Conservation (phyloP, 1,140 invertebrate genomes). For the Charaxes varanes region DNA sequence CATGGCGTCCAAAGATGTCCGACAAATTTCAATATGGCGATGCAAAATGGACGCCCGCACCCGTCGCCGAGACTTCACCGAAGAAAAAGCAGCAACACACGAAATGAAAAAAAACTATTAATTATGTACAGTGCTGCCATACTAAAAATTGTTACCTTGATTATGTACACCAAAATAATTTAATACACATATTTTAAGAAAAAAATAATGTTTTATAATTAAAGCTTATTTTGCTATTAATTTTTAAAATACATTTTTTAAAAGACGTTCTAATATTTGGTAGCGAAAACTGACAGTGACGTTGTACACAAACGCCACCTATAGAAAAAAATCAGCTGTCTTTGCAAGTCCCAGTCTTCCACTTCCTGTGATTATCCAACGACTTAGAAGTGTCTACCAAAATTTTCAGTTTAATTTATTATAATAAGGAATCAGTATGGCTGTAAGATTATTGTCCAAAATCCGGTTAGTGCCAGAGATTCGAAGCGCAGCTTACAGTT, state of each 20-base stretch:
- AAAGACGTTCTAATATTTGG: not conserved
- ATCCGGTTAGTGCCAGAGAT: constrained; percentile 54
- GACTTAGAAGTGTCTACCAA: constrained; percentile 23
- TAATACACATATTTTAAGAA: too few relatives aligned
- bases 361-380: constrained; percentile 69
- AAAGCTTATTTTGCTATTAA: too few relatives aligned
- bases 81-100: constrained; percentile 41
- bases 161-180: not conserved
- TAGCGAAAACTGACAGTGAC: constrained; percentile 5
- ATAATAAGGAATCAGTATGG: constrained; percentile 36
- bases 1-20: constrained; percentile 76
- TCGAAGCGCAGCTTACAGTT: constrained; percentile 37
- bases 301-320: constrained; percentile 31
- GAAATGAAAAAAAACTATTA: constrained; percentile 24
- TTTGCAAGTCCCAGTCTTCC: constrained; percentile 34
- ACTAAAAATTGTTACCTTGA: constrained; percentile 11
- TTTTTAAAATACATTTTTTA: too few relatives aligned
- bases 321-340: constrained; percentile 17
- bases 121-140: constrained; percentile 32
- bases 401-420: constrained; percentile 8
- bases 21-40: constrained; percentile 75
- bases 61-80: constrained; percentile 34
- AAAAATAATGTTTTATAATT: too few relatives aligned
- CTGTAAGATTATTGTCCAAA: constrained; percentile 58
- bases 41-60: constrained; percentile 71